These are phyloP conservation scores for Oxygymnocypris stewartii DNA, from an alignment of 2,113 vertebrate species.

Conservation along the genomic window DNA sequence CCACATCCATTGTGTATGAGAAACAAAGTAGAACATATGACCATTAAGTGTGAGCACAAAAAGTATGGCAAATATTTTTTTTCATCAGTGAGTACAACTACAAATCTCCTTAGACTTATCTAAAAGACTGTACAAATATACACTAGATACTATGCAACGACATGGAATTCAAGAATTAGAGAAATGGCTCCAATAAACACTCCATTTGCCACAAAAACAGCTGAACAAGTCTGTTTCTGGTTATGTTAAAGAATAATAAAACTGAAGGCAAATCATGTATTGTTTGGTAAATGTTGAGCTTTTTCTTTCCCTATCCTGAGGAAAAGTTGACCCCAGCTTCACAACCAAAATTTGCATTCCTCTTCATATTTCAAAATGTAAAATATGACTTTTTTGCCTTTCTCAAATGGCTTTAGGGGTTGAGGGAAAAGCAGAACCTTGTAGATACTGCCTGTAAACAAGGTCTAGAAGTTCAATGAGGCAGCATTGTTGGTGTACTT, in stretches of 20 bases:
- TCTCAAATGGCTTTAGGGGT: conserved; percentile 61
- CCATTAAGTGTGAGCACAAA: conserved; percentile 89
- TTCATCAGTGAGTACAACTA: conserved; percentile 83
- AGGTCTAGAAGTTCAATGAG: conserved; percentile 61
- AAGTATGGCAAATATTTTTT: conserved; percentile 78
- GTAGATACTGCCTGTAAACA: conserved; percentile 13
- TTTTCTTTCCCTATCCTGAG: conserved; percentile 48
- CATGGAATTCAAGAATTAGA: conserved; percentile 82
- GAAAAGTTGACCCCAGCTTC: conserved; percentile 42
- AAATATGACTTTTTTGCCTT: conserved; percentile 42
- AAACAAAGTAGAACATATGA: conserved; percentile 93
- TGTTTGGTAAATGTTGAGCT: conserved; percentile 67
- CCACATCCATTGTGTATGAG: conserved; percentile 89
- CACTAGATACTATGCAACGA: conserved; percentile 90
- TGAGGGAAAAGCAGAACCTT: conserved; percentile 42
- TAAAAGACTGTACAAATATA: conserved; percentile 99
- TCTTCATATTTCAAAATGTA: conserved; percentile 51
- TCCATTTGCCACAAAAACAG: conserved; percentile 76
- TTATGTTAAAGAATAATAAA: conserved; percentile 63
- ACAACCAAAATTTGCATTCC: conserved; percentile 56
- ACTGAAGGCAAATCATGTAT: too few relatives aligned
- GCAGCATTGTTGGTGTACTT: conserved; percentile 68
- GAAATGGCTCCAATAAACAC: conserved; percentile 67
- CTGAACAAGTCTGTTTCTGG: conserved; percentile 66
- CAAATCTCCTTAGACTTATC: conserved; percentile 89